phyloP scores from a whole-genome alignment of 2,797 vertebrate genomes.

The Sebastes hopkinsi region DNA sequence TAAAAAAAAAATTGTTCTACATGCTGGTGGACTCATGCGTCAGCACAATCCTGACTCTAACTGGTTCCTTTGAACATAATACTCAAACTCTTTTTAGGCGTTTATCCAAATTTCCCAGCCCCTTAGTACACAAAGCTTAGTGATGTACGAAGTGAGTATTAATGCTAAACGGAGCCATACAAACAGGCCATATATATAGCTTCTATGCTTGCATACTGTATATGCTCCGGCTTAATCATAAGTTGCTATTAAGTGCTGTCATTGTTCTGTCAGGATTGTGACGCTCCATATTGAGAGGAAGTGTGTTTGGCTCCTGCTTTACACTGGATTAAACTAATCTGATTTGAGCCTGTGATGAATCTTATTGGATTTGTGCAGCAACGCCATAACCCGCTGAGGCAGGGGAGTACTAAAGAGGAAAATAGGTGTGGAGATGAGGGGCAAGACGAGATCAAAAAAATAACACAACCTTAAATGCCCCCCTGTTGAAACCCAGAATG shows the following conservation, averaged over 20 bases:
- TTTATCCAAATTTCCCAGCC: slow-evolving; percentile 3
- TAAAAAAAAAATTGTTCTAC: slow-evolving; percentile 8
- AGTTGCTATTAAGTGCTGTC: slow-evolving; percentile 15
- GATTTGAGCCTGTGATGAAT: slow-evolving; percentile 67
- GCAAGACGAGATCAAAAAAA: slow-evolving; percentile 34
- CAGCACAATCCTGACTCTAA: slow-evolving; percentile 24
- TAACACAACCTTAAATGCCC: slow-evolving; percentile 35
- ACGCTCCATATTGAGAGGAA: slow-evolving; percentile 23
- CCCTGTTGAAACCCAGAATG: slow-evolving; percentile 26
- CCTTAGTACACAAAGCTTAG: background rate
- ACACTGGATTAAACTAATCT: slow-evolving; percentile 69
- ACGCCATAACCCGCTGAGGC: slow-evolving; percentile 9
- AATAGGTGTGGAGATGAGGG: slow-evolving; percentile 40
- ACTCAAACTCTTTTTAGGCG: background rate
- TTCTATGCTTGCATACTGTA: background rate
- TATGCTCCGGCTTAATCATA: background rate
- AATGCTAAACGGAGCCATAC: background rate
- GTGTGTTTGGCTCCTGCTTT: slow-evolving; percentile 41
- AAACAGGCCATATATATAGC: background rate
- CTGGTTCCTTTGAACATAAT: slow-evolving; percentile 21
- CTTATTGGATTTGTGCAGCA: slow-evolving; percentile 67
- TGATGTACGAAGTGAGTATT: background rate
- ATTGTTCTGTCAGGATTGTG: slow-evolving; percentile 31
- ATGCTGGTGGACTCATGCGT: background rate
- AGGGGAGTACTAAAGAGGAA: slow-evolving; percentile 31